phyloP scores from a whole-genome alignment of 1,140 invertebrate species.

The Drosophila parabipectinata region DNA sequence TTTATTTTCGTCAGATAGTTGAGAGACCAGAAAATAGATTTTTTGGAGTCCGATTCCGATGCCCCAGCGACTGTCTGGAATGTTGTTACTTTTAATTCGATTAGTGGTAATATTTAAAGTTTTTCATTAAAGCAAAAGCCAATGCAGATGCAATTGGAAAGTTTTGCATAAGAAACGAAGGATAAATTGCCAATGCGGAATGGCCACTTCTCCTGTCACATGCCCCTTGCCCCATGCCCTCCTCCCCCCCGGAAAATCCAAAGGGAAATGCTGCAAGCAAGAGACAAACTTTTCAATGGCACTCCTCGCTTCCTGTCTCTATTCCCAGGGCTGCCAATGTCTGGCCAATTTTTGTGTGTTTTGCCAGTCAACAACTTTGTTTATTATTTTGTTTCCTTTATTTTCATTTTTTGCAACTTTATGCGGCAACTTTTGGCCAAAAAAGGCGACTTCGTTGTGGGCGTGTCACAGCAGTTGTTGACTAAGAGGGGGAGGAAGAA shows the following conservation, averaged over 20 bases:
- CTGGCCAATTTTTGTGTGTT: conserved; percentile 57
- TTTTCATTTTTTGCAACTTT: conserved; percentile 64
- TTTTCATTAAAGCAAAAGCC: conserved; percentile 47
- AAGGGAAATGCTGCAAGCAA: conserved; percentile 38
- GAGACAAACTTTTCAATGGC: conserved; percentile 74
- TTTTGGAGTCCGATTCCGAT: neutral
- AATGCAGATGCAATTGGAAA: conserved; percentile 61
- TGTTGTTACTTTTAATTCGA: conserved; percentile 45
- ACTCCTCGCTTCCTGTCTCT: conserved; percentile 18
- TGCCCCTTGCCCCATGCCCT: neutral
- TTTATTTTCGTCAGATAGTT: conserved; percentile 1
- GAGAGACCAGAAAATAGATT: neutral
- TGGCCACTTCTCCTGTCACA: conserved; percentile 21
- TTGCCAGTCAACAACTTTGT: conserved; percentile 72
- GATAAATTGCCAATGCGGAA: conserved; percentile 62
- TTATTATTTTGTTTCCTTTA: conserved; percentile 57
- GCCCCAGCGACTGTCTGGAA: conserved; percentile 2
- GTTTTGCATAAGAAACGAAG: conserved; percentile 53
- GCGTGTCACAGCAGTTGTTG: conserved; percentile 58
- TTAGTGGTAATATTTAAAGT: conserved; percentile 44
- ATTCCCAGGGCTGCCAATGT: conserved; percentile 43
- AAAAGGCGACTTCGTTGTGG: conserved; percentile 41
- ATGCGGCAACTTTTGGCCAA: conserved; percentile 59
- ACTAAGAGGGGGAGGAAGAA: conserved; percentile 1
- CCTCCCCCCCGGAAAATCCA: neutral